Evolutionary conservation across 2,797 vertebrate genomes (phyloP), one percentile per base, ranked within the genome.

Genomic region (Mycteria americana): DNA sequence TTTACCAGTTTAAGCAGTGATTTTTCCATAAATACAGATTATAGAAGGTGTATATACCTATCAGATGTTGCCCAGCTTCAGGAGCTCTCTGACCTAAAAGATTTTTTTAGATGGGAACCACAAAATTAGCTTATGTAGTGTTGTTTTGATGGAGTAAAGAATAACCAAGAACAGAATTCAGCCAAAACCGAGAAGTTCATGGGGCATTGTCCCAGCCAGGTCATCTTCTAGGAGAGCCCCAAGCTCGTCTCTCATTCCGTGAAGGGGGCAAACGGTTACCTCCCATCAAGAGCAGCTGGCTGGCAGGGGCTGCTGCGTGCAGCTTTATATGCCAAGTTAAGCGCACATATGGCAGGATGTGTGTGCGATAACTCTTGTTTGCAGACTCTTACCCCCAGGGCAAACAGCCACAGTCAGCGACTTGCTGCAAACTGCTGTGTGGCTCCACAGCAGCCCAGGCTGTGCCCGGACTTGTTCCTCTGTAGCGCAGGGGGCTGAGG

Each of bases 171-270:
- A 18, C 12, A 85, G 39, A 57, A 62, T 54, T 81, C 35, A 62
- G 45, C 41, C 72, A 35, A 25, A 89, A 4, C 27, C 13, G 43
- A 48, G 62, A 23, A 31, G 37, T 35, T 87, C 8, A 11, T 3
- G 18, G 63, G 39, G 27, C 63, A 11, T 19, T 25, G 33, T 50
- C 57, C 45, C 28, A 60, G 19, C 24, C 56, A 56, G 63, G 54
- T 75, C 33, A n/a, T 37, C 67, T 89, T 74, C 45, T 25, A 48
- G 76, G 72, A 74, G 68, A 72, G 28, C 45, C 76, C 62, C 31
- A 19, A 8, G n/a, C 39, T 45, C 2, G 0, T 56, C 22, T 12
- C 30, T 63, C 3, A 7, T 68, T 10, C n/a, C 2, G 4, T 22
- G 27, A 24, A 23, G 25, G 64, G 50, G 51, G 11, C 62, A 31